phyloP scores from a whole-genome alignment of 2,888 invertebrate species.

The Glyphotaelius pellucidus region DNA sequence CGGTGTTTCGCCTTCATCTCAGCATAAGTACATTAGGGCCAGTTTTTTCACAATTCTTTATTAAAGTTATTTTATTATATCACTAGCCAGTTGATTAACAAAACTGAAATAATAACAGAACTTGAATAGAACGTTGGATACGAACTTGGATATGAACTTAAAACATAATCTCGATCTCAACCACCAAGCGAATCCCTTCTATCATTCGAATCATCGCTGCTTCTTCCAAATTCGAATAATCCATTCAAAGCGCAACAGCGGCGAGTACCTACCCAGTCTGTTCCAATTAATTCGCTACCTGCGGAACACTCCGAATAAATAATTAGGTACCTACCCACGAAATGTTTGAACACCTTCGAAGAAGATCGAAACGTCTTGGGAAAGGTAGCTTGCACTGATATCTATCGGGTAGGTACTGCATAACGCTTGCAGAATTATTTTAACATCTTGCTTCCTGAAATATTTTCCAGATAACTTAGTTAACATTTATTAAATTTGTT shows the following conservation, averaged over 20 bases:
- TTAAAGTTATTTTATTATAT: too few relatives aligned
- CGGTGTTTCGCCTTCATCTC: too few relatives aligned
- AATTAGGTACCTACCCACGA: conserved; percentile 50
- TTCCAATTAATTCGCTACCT: conserved; percentile 57
- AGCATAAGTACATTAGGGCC: too few relatives aligned
- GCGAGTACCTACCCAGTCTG: conserved; percentile 7
- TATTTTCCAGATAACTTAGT: neutral
- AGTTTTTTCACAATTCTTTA: too few relatives aligned
- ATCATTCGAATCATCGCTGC: neutral
- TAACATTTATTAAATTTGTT: too few relatives aligned
- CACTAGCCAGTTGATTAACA: too few relatives aligned
- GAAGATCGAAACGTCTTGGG: neutral
- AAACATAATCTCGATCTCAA: too few relatives aligned
- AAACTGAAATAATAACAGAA: too few relatives aligned
- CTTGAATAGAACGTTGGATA: too few relatives aligned
- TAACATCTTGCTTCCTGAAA: neutral
- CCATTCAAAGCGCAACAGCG: conserved; percentile 19
- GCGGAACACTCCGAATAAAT: conserved; percentile 57
- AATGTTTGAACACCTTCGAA: neutral
- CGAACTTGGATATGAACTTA: too few relatives aligned
- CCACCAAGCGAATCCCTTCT: neutral
- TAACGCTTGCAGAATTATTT: neutral
- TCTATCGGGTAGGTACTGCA: neutral
- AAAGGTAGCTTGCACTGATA: neutral
- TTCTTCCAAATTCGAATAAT: conserved; percentile 18